A percentile compares a stretch with the other conserved stretches of the same genome.
These are phyloP conservation scores for Phoxinus phoxinus DNA, from an alignment of 2,113 vertebrate species.

Conservation along the genomic window DNA sequence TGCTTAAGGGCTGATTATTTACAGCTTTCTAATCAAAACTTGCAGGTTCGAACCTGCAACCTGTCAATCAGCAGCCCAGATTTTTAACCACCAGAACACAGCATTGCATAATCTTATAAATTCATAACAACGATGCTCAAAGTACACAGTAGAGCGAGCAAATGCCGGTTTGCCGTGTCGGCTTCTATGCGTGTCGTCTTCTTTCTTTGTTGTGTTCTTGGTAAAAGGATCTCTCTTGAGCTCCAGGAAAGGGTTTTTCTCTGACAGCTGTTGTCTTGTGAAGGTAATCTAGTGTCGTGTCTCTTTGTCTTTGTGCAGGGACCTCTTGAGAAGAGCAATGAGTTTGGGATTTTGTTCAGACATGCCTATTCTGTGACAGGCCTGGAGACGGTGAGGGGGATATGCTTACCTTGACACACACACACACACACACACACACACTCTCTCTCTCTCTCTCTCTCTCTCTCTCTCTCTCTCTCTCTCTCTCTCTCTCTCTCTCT, in stretches of 20 bases:
- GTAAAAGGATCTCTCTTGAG: background rate
- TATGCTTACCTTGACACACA: background rate
- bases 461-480: background rate
- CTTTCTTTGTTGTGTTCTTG: conserved; percentile 3
- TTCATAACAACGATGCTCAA: too few relatives aligned
- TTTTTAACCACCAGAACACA: background rate
- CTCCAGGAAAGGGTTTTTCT: background rate
- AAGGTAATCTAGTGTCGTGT: conserved; percentile 27
- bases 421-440: too few relatives aligned
- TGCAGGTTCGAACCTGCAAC: background rate
- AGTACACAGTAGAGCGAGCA: too few relatives aligned
- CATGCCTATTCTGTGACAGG: conserved; percentile 80
- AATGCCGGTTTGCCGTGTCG: background rate
- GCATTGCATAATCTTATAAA: background rate
- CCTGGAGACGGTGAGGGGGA: conserved; percentile 68
- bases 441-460: background rate
- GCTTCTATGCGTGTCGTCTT: background rate
- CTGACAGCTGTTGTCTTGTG: conserved; percentile 16
- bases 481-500: background rate
- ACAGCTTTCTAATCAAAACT: background rate
- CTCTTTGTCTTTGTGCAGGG: conserved; percentile 65
- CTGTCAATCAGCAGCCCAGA: background rate
- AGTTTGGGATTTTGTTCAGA: conserved; percentile 73
- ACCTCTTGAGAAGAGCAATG: conserved; percentile 63
- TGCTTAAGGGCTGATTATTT: background rate